Evolutionary conservation across 2,113 vertebrate species (phyloP).

Genomic region (Python bivittatus): DNA sequence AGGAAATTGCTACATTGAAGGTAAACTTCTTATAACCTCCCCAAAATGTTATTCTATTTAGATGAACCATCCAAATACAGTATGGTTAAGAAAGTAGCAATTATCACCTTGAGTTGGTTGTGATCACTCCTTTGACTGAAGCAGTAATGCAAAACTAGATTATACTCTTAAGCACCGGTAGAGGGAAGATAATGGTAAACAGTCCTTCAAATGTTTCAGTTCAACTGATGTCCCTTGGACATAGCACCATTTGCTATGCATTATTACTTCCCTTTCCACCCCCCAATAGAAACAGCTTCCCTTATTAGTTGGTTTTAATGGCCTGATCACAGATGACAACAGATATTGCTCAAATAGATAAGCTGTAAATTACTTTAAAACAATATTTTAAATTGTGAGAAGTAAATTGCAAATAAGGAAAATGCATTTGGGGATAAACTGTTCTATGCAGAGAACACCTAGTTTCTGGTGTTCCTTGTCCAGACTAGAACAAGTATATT

Average conservation of each 20-base stretch:
- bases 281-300: background rate
- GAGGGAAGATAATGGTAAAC: background rate
- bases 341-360: background rate
- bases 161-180: background rate
- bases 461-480: background rate
- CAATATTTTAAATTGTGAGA: background rate
- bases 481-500: background rate
- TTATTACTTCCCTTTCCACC: background rate
- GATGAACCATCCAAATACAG: background rate
- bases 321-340: too few relatives aligned
- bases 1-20: background rate
- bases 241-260: background rate
- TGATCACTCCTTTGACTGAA: background rate
- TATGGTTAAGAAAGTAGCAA: conserved; percentile 8
- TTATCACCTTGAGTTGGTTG: conserved; percentile 4
- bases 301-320: background rate
- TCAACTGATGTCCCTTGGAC: background rate
- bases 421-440: background rate
- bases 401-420: background rate
- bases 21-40: background rate
- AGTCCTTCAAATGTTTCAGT: background rate
- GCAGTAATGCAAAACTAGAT: conserved; percentile 8
- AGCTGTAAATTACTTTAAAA: background rate
- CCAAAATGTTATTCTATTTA: background rate
- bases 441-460: background rate